Evolutionary conservation across 2,797 vertebrate genomes (phyloP), one percentile per base, ranked within the genome.

Genomic region (Danio jaintianensis): DNA sequence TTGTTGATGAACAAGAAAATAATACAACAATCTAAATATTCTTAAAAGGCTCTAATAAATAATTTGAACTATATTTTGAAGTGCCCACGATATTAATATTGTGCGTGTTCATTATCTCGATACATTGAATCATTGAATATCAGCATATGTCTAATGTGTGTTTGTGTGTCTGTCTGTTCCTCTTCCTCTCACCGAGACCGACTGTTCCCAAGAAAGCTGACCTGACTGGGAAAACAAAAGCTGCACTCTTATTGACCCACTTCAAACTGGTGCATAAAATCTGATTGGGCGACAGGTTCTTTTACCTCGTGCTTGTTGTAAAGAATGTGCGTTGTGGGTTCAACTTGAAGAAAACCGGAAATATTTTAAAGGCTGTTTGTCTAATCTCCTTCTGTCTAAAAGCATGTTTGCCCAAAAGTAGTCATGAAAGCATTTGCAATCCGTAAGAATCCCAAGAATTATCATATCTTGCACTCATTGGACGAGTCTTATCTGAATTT

Each of bases 221-320:
- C 78, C 53, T 72, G 47, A 72, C 66, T 47, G 15, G 45, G 59
- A 67, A 58, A 79, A 71, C 69, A 82, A 82, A 82, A 68, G 68
- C 48, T 79, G 48, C 22, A 58, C 58, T 77, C 74, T 63, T 43
- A 38, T 45, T 67, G 75, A 52, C 70, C 70, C 64, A 79, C 12
- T 70, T 81, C 52, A 79, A 58, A 62, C 69, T 64, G 61, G 52
- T 29, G 53, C 38, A 76, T 79, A 75, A n/a, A 56, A 75, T 84
- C 56, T 68, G 45, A 82, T 55, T 78, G 70, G 42, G 16, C n/a
- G 42, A 66, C 52, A 68, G 47, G 6, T 62, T 58, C 50, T 75
- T 70, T 48, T 36, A 80, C 50, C 58, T 48, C 16, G 9, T 77
- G 71, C 36, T 61, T 61, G 55, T 75, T 66, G 36, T 22, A 75